A percentile compares a stretch with the other conserved stretches of the same genome.
Conservation (phyloP, 1,140 invertebrate genomes). For the Drosophila aff. region DNA sequence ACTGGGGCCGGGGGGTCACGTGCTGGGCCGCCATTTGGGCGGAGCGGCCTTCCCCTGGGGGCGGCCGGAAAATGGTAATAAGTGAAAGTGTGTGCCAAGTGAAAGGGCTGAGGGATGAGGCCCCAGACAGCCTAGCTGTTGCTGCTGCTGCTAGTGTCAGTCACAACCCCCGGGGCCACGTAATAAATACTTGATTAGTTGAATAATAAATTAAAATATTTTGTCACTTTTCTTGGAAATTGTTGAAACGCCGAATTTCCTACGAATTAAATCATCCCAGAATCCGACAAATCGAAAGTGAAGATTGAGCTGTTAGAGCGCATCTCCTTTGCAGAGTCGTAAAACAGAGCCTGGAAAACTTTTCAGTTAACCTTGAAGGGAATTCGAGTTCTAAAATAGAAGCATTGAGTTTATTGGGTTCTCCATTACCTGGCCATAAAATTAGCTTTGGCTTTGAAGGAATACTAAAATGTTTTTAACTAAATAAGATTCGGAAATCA, state of each 20-base stretch:
- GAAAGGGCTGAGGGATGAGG: slow-evolving; percentile 29
- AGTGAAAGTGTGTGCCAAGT: slow-evolving; percentile 71
- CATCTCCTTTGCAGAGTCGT: slow-evolving; percentile 2
- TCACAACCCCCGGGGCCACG: slow-evolving; percentile 55
- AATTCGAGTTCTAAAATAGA: not conserved
- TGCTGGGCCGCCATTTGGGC: slow-evolving; percentile 68
- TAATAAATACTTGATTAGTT: slow-evolving; percentile 76
- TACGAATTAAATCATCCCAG: slow-evolving; percentile 34
- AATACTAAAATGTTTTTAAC: slow-evolving; percentile 3
- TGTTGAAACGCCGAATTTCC: slow-evolving; percentile 40
- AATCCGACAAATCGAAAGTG: slow-evolving; percentile 4
- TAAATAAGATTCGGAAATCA: not conserved
- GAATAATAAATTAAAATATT: slow-evolving; percentile 75
- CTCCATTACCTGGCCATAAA: not conserved
- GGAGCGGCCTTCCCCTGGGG: slow-evolving; percentile 53
- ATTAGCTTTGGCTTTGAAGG: not conserved
- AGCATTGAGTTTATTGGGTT: slow-evolving; percentile 1
- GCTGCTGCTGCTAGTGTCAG: slow-evolving; percentile 40
- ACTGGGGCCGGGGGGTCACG: slow-evolving; percentile 41
- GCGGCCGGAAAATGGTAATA: slow-evolving; percentile 49
- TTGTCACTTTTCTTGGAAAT: slow-evolving; percentile 62
- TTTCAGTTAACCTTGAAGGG: not conserved
- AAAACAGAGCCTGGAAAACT: not conserved
- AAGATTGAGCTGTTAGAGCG: not conserved
- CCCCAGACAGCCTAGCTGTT: slow-evolving; percentile 8